Percentiles rank a stretch among this genome's conserved stretches.
Evolutionary conservation across 1,140 invertebrate species (phyloP).

Genomic region (Hypothenemus hampei): DNA sequence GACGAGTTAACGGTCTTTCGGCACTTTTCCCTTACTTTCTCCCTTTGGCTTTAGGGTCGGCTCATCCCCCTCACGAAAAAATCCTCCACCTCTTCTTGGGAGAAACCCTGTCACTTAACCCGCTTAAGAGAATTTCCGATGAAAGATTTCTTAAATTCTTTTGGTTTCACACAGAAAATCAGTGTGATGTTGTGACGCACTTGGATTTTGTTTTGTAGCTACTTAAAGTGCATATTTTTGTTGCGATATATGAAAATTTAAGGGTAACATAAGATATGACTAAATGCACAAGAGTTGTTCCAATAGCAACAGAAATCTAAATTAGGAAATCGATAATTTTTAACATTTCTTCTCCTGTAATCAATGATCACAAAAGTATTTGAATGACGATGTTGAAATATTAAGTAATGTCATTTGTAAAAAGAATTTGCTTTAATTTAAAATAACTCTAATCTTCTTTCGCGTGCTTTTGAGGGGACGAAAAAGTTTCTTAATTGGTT

Average conservation of each 20-base stretch:
- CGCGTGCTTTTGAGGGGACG: slow-evolving; percentile 10
- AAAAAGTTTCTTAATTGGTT: slow-evolving; percentile 23
- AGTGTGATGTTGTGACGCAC: too few species aligned
- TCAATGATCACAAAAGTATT: slow-evolving; percentile 37
- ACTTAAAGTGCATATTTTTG: too few species aligned
- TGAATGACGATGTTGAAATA: slow-evolving; percentile 29
- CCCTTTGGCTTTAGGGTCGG: slow-evolving; percentile 20
- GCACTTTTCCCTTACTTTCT: slow-evolving; percentile 28
- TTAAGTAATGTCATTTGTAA: slow-evolving; percentile 31
- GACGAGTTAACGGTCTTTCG: slow-evolving; percentile 41
- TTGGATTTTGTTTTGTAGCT: too few species aligned
- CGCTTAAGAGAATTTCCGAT: slow-evolving; percentile 29
- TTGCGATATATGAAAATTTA: too few species aligned
- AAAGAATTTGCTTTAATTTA: slow-evolving; percentile 27
- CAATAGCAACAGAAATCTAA: too few species aligned
- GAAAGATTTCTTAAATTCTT: slow-evolving; percentile 42
- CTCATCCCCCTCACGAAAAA: slow-evolving; percentile 23
- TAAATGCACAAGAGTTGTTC: too few species aligned
- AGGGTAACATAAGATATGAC: too few species aligned
- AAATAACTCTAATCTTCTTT: slow-evolving; percentile 20
- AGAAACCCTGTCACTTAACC: slow-evolving; percentile 30
- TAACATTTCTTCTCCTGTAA: slow-evolving; percentile 37
- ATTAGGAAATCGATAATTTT: too few species aligned
- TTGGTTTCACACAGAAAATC: too few species aligned
- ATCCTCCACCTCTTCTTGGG: slow-evolving; percentile 16